phyloP scores from a whole-genome alignment of 1,140 invertebrate species.

The Apolygus lucorum region DNA sequence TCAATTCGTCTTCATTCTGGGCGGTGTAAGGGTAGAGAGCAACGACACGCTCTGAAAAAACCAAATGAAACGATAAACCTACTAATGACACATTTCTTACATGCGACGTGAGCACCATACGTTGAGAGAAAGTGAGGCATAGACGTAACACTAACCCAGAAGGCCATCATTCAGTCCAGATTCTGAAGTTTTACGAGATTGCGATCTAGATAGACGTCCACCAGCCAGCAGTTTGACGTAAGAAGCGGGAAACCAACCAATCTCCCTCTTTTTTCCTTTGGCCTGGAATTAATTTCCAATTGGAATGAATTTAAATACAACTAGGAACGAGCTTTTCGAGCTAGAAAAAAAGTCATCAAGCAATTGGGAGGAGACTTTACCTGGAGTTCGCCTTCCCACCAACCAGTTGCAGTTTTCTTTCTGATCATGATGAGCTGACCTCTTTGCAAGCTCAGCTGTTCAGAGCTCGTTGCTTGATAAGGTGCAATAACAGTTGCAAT shows the following conservation, averaged over 20 bases:
- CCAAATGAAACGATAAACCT: no score
- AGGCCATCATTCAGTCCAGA: constrained; percentile 39
- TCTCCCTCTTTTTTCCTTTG: constrained; percentile 87
- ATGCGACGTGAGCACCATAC: no score
- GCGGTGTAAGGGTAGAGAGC: constrained; percentile 87
- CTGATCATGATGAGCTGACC: constrained; percentile 94
- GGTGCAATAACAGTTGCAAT: constrained; percentile 82
- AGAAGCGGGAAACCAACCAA: constrained; percentile 96
- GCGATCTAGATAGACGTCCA: constrained; percentile 29
- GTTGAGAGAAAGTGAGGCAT: no score
- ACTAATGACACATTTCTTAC: no score
- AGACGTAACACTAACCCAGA: constrained; percentile 42
- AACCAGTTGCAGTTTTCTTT: constrained; percentile 91
- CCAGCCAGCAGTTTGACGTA: constrained; percentile 72
- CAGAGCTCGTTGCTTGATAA: constrained; percentile 77
- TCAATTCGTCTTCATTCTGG: constrained; percentile 88
- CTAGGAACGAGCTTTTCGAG: no score
- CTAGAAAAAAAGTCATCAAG: no score
- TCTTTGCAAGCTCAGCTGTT: constrained; percentile 79
- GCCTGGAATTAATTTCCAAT: constrained; percentile 44
- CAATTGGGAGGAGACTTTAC: no score
- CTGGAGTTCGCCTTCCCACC: constrained; percentile 99
- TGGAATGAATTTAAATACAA: no score
- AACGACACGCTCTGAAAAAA: constrained; percentile 76
- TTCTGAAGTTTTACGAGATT: constrained; percentile 21